phyloP scores from a whole-genome alignment of 2,797 vertebrate species.

The Hypotaenidia okinawae region DNA sequence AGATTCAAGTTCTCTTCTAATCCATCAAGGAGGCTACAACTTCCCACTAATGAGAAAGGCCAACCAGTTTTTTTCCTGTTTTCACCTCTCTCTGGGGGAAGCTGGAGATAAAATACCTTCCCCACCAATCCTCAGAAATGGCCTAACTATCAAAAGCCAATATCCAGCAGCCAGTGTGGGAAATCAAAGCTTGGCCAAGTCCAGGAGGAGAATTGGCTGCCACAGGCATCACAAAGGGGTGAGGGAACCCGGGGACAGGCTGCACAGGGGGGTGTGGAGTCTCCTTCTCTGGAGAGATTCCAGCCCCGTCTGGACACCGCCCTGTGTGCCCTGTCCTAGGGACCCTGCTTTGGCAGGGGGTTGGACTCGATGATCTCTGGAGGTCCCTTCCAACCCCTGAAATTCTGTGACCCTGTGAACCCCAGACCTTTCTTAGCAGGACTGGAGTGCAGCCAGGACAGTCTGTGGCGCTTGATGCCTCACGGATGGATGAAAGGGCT shows the following conservation, averaged over 20 bases:
- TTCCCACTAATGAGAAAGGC: not conserved
- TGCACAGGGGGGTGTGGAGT: too few species aligned
- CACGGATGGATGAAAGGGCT: not conserved
- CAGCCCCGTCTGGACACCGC: too few species aligned
- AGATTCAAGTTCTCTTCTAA: not conserved
- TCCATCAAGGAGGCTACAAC: fast-evolving
- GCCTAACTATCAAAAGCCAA: not conserved
- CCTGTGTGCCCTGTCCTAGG: too few species aligned
- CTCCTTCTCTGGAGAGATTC: too few species aligned
- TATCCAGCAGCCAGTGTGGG: not conserved
- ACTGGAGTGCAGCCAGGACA: not conserved
- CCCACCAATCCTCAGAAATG: not conserved
- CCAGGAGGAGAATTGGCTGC: not conserved
- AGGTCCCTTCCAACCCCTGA: too few species aligned
- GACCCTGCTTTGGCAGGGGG: too few species aligned
- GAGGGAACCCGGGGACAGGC: not conserved
- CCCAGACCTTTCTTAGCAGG: not conserved
- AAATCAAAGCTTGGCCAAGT: not conserved
- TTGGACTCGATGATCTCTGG: too few species aligned
- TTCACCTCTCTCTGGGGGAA: not conserved
- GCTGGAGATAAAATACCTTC: not conserved
- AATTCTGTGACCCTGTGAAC: too few species aligned
- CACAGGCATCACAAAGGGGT: not conserved
- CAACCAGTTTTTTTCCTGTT: fast-evolving
- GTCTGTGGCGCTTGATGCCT: fast-evolving